Evolutionary conservation across 2,113 vertebrate species (phyloP).

Genomic region (Mormyrus iriodes): DNA sequence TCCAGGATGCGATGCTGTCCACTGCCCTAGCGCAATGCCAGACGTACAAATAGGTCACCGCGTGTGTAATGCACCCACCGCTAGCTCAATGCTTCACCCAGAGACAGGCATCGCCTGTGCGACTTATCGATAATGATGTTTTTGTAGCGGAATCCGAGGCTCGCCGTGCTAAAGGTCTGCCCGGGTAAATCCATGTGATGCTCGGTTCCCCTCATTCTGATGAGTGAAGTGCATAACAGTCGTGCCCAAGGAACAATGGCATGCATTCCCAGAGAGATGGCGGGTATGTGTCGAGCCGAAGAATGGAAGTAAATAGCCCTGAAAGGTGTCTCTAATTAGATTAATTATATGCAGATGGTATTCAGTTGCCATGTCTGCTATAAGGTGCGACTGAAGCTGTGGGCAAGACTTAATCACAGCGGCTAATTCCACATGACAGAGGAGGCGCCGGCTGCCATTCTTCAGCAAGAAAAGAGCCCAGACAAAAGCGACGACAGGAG

Average conservation of each 20-base stretch:
- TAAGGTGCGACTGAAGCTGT: slow-evolving; percentile 9
- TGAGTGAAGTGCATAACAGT: not conserved
- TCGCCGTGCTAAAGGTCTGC: not conserved
- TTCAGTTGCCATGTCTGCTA: not conserved
- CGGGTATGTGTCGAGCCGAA: not conserved
- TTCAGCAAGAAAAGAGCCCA: not conserved
- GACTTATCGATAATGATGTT: not conserved
- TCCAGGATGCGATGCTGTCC: not conserved
- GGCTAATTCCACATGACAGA: not conserved
- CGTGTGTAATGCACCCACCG: not conserved
- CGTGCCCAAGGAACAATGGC: not conserved
- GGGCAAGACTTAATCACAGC: not conserved
- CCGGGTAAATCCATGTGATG: not conserved
- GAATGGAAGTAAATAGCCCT: not conserved
- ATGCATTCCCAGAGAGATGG: not conserved
- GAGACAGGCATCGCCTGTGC: not conserved
- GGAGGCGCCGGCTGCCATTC: not conserved
- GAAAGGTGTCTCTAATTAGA: slow-evolving; percentile 6
- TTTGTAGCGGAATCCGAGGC: not conserved
- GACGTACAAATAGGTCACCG: not conserved
- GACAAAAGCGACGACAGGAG: not conserved
- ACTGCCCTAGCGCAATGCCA: not conserved
- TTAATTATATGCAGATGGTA: slow-evolving; percentile 8
- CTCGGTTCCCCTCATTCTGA: not conserved
- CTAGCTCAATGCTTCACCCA: not conserved